A percentile compares a stretch with the other conserved stretches of the same genome.
These are phyloP conservation scores for Drosophila lutescens DNA, from an alignment of 2,888 invertebrate genomes.

Conservation along the genomic window DNA sequence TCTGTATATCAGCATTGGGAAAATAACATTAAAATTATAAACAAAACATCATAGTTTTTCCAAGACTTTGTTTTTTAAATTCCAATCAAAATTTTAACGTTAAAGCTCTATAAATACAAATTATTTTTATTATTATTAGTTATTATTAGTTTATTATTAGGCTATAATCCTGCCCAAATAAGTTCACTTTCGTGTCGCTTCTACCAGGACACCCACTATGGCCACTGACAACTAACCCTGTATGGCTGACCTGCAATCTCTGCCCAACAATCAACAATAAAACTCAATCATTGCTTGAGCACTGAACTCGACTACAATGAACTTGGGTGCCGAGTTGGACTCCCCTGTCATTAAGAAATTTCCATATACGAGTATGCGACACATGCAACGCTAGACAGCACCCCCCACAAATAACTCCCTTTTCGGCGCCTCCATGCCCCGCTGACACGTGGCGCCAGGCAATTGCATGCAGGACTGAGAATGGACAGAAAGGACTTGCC, in stretches of 20 bases:
- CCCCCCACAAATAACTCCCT: constrained; percentile 2
- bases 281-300: constrained; percentile 55
- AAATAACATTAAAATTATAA: too few species aligned
- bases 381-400: constrained; percentile 52
- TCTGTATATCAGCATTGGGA: too few species aligned
- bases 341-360: constrained; percentile 68
- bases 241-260: constrained; percentile 39
- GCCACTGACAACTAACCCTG: constrained; percentile 24
- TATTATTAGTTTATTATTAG: too few species aligned
- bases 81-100: too few species aligned
- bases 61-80: too few species aligned
- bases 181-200: neutral
- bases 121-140: too few species aligned
- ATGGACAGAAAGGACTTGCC: constrained; percentile 31
- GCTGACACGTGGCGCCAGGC: constrained; percentile 26
- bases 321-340: constrained; percentile 36
- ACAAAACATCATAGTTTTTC: too few species aligned
- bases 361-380: constrained; percentile 59
- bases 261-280: constrained; percentile 50
- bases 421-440: neutral
- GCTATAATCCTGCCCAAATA: too few species aligned
- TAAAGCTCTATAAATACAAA: too few species aligned
- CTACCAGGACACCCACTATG: neutral
- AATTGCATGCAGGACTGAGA: constrained; percentile 36
- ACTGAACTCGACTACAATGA: constrained; percentile 39